Conservation (phyloP, 1,140 invertebrate genomes). For the Eueides isabella region DNA sequence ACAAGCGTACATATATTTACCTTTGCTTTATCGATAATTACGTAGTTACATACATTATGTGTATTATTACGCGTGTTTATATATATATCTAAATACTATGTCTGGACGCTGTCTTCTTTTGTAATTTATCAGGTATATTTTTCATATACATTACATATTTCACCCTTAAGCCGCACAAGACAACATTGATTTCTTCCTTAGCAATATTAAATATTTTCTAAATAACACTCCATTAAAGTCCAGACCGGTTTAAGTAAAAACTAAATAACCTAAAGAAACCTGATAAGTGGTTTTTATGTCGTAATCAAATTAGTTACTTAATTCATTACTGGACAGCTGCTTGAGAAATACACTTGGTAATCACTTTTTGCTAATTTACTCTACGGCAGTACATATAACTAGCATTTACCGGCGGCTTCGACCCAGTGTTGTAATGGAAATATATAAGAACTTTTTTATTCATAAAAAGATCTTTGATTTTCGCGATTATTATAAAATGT, state of each 20-base stretch:
- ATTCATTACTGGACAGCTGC: constrained; percentile 7
- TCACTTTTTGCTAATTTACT: constrained; percentile 8
- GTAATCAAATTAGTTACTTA: constrained; percentile 9
- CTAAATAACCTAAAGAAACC: constrained; percentile 9
- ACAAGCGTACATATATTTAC: not conserved
- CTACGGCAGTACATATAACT: not conserved
- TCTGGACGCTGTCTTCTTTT: not conserved
- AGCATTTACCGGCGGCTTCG: not conserved
- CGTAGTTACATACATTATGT: not conserved
- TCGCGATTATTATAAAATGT: too few relatives aligned
- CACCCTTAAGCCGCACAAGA: too few relatives aligned
- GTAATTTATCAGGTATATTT: too few relatives aligned
- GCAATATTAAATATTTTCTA: not conserved
- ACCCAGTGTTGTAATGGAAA: not conserved
- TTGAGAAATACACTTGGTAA: constrained; percentile 1
- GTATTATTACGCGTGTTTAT: not conserved
- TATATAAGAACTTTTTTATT: too few relatives aligned
- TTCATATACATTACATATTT: too few relatives aligned
- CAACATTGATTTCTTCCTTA: too few relatives aligned
- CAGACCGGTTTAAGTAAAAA: not conserved
- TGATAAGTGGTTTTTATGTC: constrained; percentile 1
- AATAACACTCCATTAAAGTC: not conserved
- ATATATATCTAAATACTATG: not conserved
- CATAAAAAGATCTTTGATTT: too few relatives aligned
- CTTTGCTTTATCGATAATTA: not conserved